A percentile compares a stretch with the other conserved stretches of the same genome.
Evolutionary conservation across 2,797 vertebrate species (phyloP).

Genomic region (Varecia variegata): DNA sequence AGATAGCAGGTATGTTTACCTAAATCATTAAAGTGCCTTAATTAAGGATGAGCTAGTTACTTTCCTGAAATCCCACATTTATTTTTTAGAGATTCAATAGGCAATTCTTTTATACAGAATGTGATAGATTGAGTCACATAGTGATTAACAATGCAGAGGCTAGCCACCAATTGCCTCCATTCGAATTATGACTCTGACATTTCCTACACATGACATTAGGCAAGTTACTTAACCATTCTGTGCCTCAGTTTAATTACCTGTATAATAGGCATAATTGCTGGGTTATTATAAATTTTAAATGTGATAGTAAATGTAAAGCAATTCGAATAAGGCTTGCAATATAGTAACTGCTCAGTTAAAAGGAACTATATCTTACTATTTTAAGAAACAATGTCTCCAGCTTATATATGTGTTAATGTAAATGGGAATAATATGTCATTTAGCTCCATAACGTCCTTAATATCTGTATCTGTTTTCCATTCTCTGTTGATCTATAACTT

Average conservation of each 20-base stretch:
- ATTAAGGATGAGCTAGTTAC: background rate
- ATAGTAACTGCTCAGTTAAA: background rate
- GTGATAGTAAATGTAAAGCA: background rate
- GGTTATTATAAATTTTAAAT: background rate
- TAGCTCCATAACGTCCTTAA: background rate
- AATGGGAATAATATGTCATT: background rate
- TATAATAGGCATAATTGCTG: background rate
- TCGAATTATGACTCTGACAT: background rate
- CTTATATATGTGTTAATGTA: background rate
- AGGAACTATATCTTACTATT: background rate
- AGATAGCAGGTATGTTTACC: background rate
- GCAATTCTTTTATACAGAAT: background rate
- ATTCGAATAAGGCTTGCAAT: background rate
- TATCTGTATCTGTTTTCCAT: background rate
- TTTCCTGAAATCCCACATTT: background rate
- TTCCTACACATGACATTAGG: background rate
- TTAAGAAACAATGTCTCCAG: background rate
- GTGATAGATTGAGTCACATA: background rate
- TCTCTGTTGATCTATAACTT: background rate
- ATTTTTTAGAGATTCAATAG: background rate
- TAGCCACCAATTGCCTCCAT: background rate
- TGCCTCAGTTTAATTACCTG: background rate
- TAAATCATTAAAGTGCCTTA: background rate
- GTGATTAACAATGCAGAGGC: background rate
- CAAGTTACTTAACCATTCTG: background rate